Base-by-base conservation (phyloP, 2,888 invertebrate genomes). In the Hypena proboscidalis region DNA sequence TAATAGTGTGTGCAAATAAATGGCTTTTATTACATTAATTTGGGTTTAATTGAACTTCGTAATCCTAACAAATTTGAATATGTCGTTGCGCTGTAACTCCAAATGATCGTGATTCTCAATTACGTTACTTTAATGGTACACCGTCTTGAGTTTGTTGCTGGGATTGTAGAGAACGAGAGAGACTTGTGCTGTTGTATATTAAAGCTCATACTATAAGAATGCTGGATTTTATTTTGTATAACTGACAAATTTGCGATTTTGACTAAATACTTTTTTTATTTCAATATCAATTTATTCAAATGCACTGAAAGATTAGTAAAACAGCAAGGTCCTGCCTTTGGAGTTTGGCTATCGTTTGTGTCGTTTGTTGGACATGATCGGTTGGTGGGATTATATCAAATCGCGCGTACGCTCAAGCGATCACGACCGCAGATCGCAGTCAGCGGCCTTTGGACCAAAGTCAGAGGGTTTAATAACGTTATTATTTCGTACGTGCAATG, bases 381-480 rank as follows among this genome's bases (percentile, higher is more conserved):
- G 22, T 25, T 8, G 1, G 20, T 32, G 9, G 39, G 32, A 42
- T 46, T 49, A 43, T 50, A 44, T 23, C 54, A 46, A 47, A 46
- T 6, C 3, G 14, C 10, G 19, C 13, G 20, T 11, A 11, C 11
- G 31, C 6, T 14, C 14, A 3, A 26, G n/a, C n/a, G 26, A 14
- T 8, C 15, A 29, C 30, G 33, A 13, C 29, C 19, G 51, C 6
- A 22, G 6, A 17, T n/a, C 8, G 14, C 15, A 19, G 27, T 31
- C 7, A 9, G 14, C 25, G 10, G 9, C 13, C 17, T 23, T 54
- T 77, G 77, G 77, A 68, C 38, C 29, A 25, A 41, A 35, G 63
- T 75, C 78, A 75, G 68, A 42, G 56, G 59, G 47, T 68, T 62
- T 65, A 67, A 67, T 67, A 52, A 53, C 57, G 45, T 61, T 68